Percentiles rank a stretch among this genome's conserved stretches.
These are phyloP conservation scores for Leguminivora glycinivorella DNA, from an alignment of 1,140 invertebrate species.

Conservation along the genomic window DNA sequence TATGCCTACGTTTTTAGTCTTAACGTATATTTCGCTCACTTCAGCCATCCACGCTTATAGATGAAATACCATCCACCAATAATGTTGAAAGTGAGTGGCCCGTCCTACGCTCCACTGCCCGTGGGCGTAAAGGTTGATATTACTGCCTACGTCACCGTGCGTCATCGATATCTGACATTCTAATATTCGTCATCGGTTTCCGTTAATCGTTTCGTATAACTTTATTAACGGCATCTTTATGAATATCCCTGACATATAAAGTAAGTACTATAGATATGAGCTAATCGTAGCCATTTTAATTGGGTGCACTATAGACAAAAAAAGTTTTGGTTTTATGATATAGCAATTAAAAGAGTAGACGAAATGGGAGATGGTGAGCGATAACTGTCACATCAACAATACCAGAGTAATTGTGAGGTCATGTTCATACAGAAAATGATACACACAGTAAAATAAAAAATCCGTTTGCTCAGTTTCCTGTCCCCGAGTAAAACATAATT, in stretches of 20 bases:
- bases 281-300: neutral
- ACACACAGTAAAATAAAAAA: too few relatives aligned
- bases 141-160: constrained; percentile 21
- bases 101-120: constrained; percentile 7
- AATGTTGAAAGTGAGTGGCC: constrained; percentile 8
- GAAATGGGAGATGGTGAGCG: too few relatives aligned
- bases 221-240: neutral
- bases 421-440: too few relatives aligned
- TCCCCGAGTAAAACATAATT: too few relatives aligned
- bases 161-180: constrained; percentile 13
- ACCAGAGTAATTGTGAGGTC: too few relatives aligned
- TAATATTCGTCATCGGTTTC: constrained; percentile 9
- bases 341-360: too few relatives aligned
- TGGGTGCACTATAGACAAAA: neutral
- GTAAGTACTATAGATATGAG: neutral
- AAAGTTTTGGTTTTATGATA: too few relatives aligned
- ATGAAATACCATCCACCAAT: neutral
- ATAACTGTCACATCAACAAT: too few relatives aligned
- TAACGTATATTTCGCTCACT: neutral
- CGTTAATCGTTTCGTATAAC: neutral
- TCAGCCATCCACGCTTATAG: neutral
- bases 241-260: neutral
- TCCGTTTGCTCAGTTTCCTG: too few relatives aligned
- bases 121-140: constrained; percentile 11
- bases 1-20: neutral